Base-by-base conservation (phyloP, 2,797 vertebrate genomes). In the Enteromius paludinosus region DNA sequence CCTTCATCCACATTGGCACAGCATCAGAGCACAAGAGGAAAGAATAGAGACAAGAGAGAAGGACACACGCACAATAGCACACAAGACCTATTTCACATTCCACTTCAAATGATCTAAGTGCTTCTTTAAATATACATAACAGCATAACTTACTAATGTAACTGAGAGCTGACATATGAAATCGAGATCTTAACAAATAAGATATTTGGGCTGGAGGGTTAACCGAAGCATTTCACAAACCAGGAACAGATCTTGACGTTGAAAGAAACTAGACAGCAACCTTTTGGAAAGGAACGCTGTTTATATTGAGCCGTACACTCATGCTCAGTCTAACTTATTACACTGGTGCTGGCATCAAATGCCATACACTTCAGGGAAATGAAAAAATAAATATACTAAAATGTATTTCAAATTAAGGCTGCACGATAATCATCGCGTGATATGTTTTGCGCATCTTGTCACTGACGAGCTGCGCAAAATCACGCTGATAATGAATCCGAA, bases 1-100 rank as follows among this genome's bases (percentile, higher is more conserved):
- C 85, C 84, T 91, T 87, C 85, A 86, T 86, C 76, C 14, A 76
- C 43, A 49, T 23, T 68, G 62, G 66, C 76, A 59, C 43, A 77
- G 73, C 73, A 84, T 64, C 74, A 73, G 61, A 79, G 71, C 68
- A 76, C 9, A 78, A 61, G 41, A 65, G 8, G 70, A 79, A 30
- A 75, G 38, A 81, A 79, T 49, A 54, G 23, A 66, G 59, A 20
- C 15, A 23, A n/a, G 8, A 78, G 69, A 84, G 70, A 78, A 84
- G 43, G n/a, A 79, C 75, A 54, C 23, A 35, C 3, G 9, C 54
- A 74, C 10, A 54, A 82, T 68, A 25, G 28, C 64, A 33, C 38
- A 43, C 12, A 33, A 81, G 78, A 66, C 59, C 45, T 69, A 72
- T 30, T 78, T 70, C 30, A 12, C 52, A 70, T 41, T 79, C 14